phyloP scores from a whole-genome alignment of 2,113 vertebrate genomes.

The Psilopogon haemacephalus region DNA sequence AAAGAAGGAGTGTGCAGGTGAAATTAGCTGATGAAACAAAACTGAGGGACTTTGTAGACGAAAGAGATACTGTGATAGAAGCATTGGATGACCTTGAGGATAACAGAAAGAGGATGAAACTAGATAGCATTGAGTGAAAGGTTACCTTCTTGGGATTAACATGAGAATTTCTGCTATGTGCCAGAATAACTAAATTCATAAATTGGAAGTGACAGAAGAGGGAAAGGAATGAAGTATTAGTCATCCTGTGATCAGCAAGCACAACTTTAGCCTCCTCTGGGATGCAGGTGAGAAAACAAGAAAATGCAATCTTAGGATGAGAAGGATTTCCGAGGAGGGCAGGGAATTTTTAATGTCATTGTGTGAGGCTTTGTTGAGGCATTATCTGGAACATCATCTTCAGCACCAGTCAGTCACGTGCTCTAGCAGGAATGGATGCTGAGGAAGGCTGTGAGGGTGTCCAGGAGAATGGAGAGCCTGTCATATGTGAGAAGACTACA shows the following conservation, averaged over 20 bases:
- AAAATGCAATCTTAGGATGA: neutral
- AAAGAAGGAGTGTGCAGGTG: neutral
- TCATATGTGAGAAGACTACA: neutral
- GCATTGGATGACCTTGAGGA: neutral
- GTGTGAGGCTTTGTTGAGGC: neutral
- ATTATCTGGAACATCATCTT: neutral
- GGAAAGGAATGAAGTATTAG: neutral
- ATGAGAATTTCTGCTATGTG: neutral
- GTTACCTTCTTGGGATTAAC: slow-evolving; percentile 25
- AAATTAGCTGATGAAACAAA: slow-evolving; percentile 34
- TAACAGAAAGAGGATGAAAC: slow-evolving; percentile 28
- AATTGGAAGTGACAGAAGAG: slow-evolving; percentile 4
- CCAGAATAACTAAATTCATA: slow-evolving; percentile 40
- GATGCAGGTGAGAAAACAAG: slow-evolving; percentile 47
- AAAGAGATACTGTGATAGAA: neutral
- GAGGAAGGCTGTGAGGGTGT: neutral
- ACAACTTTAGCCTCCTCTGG: neutral
- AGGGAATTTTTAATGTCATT: slow-evolving; percentile 4
- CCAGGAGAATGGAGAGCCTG: neutral
- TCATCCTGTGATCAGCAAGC: slow-evolving; percentile 14
- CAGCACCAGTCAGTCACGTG: neutral
- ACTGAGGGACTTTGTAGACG: neutral
- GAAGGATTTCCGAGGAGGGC: neutral
- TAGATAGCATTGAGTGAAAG: neutral
- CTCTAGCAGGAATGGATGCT: neutral